A percentile compares a stretch with the other conserved stretches of the same genome.
These are phyloP conservation scores for Xyliphius kryptos DNA, from an alignment of 2,113 vertebrate species.

Conservation along the genomic window DNA sequence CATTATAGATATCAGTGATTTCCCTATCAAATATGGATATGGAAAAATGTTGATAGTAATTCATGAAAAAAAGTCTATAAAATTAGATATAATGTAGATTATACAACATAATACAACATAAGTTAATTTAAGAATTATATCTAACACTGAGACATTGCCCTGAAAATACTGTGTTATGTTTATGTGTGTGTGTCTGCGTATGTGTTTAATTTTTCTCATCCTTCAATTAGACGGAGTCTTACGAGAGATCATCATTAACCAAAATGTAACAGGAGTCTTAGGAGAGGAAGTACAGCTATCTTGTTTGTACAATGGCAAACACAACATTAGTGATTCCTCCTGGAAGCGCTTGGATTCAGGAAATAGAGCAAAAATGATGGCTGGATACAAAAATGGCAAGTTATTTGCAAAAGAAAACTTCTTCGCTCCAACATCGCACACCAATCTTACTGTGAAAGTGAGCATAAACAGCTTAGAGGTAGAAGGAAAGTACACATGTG, in stretches of 20 bases:
- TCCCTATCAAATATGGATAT: no score
- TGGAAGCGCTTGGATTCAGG: constrained; percentile 46
- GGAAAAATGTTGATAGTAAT: no score
- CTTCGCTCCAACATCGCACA: constrained; percentile 42
- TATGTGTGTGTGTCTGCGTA: no score
- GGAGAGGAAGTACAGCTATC: constrained; percentile 52
- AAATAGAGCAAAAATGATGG: constrained; percentile 35
- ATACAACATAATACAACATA: no score
- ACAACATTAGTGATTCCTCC: constrained; percentile 15
- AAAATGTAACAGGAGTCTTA: constrained; percentile 49
- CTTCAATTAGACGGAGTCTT: constrained; percentile 13
- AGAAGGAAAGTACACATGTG: constrained; percentile 57
- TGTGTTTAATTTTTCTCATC: no score
- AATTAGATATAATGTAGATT: no score
- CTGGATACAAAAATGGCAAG: constrained; percentile 26
- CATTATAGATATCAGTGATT: not conserved
- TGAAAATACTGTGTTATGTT: no score
- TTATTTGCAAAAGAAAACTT: constrained; percentile 20
- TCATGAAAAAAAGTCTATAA: not conserved
- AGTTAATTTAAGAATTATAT: no score
- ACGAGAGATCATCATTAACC: constrained; percentile 22
- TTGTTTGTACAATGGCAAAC: constrained; percentile 49
- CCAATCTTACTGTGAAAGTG: constrained; percentile 59
- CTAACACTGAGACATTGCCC: no score
- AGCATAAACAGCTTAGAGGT: constrained; percentile 43